A percentile compares a stretch with the other conserved stretches of the same genome.
phyloP scores from a whole-genome alignment of 2,888 invertebrate species.

The Cataglyphis albicans region DNA sequence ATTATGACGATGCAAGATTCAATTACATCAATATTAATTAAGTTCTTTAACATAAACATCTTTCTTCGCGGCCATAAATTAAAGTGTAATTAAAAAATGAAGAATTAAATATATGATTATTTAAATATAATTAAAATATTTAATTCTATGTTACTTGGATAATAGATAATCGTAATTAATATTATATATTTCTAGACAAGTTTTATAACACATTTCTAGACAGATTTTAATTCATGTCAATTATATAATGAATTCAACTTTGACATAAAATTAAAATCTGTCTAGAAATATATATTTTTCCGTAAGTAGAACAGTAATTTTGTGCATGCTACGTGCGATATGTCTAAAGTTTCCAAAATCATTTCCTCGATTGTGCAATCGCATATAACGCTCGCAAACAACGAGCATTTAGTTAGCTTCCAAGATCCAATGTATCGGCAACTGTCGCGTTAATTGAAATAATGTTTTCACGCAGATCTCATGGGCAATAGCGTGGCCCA shows the following conservation, averaged over 20 bases:
- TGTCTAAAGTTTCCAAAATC: not conserved
- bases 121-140: not conserved
- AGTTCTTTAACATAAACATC: not conserved
- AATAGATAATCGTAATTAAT: not conserved
- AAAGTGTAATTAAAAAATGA: not conserved
- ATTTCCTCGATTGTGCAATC: not conserved
- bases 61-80: not conserved
- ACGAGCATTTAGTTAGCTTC: not conserved
- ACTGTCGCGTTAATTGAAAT: slow-evolving; percentile 3
- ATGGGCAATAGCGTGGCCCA: not conserved
- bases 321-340: not conserved
- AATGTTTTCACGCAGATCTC: slow-evolving; percentile 8
- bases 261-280: not conserved
- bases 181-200: not conserved
- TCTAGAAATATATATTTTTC: not conserved
- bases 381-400: not conserved
- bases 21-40: slow-evolving; percentile 3
- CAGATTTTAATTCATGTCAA: too few relatives aligned
- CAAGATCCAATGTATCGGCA: not conserved
- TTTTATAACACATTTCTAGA: too few relatives aligned
- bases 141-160: not conserved
- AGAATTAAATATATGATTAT: not conserved
- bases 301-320: not conserved
- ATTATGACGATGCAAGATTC: not conserved
- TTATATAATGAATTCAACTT: not conserved